phyloP scores from a whole-genome alignment of 1,140 invertebrate genomes.

The Zaprionus kolodkinae region DNA sequence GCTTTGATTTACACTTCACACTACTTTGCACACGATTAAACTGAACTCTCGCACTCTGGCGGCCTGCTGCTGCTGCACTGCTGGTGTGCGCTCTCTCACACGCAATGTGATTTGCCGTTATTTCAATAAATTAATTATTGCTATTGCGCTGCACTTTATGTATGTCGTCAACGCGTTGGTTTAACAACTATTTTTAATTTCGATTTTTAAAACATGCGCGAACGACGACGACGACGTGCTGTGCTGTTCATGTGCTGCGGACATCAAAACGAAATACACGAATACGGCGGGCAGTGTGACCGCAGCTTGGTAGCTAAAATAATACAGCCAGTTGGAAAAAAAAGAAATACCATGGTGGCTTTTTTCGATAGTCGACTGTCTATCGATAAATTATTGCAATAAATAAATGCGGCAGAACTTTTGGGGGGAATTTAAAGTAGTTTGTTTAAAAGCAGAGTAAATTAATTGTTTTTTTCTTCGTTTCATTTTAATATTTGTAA shows the following conservation, averaged over 20 bases:
- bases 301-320: slow-evolving; percentile 7
- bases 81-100: slow-evolving; percentile 4
- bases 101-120: slow-evolving; percentile 3
- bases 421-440: background rate
- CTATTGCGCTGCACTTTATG: slow-evolving; percentile 28
- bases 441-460: too few relatives aligned
- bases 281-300: slow-evolving; percentile 36
- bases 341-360: background rate
- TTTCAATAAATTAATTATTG: slow-evolving; percentile 5
- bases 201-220: slow-evolving; percentile 48
- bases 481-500: slow-evolving; percentile 31
- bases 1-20: slow-evolving; percentile 54
- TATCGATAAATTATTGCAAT: background rate
- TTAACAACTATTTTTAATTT: slow-evolving; percentile 45
- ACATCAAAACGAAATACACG: slow-evolving; percentile 43
- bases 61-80: slow-evolving; percentile 10
- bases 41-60: background rate
- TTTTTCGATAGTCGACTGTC: background rate
- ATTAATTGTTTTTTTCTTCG: slow-evolving; percentile 38
- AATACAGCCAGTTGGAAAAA: background rate
- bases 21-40: slow-evolving; percentile 1
- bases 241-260: slow-evolving; percentile 33
- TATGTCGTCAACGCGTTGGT: slow-evolving; percentile 27
- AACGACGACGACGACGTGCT: slow-evolving; percentile 37
- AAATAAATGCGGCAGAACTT: background rate